Evolutionary conservation across 2,888 invertebrate genomes (phyloP).

Genomic region (Hecatera dysodea): DNA sequence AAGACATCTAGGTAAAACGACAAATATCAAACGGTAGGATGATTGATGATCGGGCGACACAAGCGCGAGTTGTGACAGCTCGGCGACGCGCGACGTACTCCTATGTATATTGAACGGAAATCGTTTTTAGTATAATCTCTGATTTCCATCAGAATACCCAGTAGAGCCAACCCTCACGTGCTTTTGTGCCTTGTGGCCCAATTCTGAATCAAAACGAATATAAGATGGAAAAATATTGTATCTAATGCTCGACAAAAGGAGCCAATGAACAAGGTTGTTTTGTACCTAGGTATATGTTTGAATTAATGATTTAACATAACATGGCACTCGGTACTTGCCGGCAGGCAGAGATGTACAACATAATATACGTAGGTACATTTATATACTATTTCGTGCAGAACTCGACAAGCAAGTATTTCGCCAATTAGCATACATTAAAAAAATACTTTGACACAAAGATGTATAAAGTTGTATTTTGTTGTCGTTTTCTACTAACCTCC

Average conservation of each 20-base stretch:
- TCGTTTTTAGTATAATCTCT: constrained; percentile 63
- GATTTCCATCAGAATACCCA: constrained; percentile 62
- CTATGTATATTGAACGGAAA: constrained; percentile 66
- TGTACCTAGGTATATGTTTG: background rate
- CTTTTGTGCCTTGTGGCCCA: constrained; percentile 53
- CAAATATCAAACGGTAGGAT: constrained; percentile 35
- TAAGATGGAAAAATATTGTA: constrained; percentile 30
- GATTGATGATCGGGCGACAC: constrained; percentile 54
- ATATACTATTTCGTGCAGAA: background rate
- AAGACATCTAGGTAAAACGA: constrained; percentile 33
- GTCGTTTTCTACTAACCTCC: too few species aligned
- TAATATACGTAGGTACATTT: background rate
- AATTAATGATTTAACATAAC: constrained; percentile 20
- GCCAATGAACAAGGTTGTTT: background rate
- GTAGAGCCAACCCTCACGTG: constrained; percentile 37
- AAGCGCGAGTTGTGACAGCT: constrained; percentile 40
- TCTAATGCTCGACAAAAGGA: background rate
- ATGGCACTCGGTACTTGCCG: background rate
- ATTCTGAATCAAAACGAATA: constrained; percentile 34
- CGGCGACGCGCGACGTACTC: constrained; percentile 19
- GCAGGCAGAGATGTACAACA: background rate
- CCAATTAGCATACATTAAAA: too few species aligned
- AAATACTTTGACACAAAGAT: too few species aligned
- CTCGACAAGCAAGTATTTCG: too few species aligned
- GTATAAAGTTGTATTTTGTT: too few species aligned